These are phyloP conservation scores for Orycteropus afer DNA, from an alignment of 2,113 vertebrate genomes.

Conservation along the genomic window DNA sequence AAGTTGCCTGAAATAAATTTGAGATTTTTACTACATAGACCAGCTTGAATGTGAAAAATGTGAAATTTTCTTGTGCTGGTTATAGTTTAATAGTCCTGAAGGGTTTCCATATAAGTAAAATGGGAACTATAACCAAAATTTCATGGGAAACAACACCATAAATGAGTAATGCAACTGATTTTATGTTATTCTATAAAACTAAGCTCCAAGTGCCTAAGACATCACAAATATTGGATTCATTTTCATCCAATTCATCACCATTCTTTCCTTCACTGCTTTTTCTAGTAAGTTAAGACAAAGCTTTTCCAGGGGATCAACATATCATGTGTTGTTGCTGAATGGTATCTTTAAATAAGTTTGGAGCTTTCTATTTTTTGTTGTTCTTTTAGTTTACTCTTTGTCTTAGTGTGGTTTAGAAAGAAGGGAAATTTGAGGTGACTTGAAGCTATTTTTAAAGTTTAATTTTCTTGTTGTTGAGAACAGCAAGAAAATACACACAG, in stretches of 20 bases:
- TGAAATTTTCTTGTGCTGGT: background rate
- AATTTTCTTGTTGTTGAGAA: background rate
- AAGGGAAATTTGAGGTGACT: background rate
- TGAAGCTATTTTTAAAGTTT: background rate
- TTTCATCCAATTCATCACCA: background rate
- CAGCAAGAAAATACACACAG: no score
- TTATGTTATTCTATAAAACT: background rate
- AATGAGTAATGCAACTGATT: background rate
- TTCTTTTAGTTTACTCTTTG: constrained; percentile 30
- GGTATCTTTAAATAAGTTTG: background rate
- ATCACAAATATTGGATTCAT: background rate
- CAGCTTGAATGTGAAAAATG: background rate
- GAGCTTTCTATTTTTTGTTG: background rate
- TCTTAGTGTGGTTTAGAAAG: background rate
- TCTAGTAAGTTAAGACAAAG: background rate
- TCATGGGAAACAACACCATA: background rate
- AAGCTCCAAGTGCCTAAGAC: background rate
- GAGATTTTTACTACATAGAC: background rate
- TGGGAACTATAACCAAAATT: background rate
- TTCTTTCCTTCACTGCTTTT: background rate
- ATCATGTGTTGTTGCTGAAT: background rate
- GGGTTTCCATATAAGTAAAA: constrained; percentile 8
- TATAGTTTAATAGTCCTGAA: background rate
- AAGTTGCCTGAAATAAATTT: background rate
- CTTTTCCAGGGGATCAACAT: background rate